Evolutionary conservation across 2,797 vertebrate genomes (phyloP), one percentile per base, ranked within the genome.

Genomic region (Telmatherina bonti): DNA sequence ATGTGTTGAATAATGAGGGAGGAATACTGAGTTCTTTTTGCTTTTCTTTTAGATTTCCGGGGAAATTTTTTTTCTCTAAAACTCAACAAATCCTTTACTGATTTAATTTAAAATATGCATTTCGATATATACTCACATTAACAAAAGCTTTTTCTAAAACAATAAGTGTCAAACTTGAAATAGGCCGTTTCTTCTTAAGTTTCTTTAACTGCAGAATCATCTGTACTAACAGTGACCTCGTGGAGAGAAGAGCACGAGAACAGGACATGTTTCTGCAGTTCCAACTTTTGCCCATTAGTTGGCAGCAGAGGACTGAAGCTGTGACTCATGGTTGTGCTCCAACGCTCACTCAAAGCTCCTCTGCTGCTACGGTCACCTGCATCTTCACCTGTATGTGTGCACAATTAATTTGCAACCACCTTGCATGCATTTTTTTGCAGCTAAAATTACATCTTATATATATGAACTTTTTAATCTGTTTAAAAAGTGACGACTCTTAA

Each of bases 291-390:
- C 67, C 85, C 92, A 90, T 69, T 89, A 89, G 92, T 93, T 83
- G 62, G 88, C 85, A 93, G 92, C 82, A 93, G 88, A 93, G 83
- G 88, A 90, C 91, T 88, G 47, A 85, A 78, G 41, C 74, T 85
- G 86, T 56, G 36, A n/a, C 5, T 47, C 47, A 45, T 10, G 10
- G 41, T 31, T 51, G 33, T 62, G 33, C 41, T 49, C 47, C 38
- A 27, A 10, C 1, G 35, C 62, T 78, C 57, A 43, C 36, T 54
- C 62, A 35, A 36, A 47, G 58, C 35, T 72, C 55, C 55, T 72
- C 38, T 75, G 49, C 73, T 62, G 61, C 58, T 29, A 27, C 41
- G n/a, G 12, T 24, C 12, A 16, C 66, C 66, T 81, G 70, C 43
- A 22, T 68, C 56, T 61, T 66, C 57, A 63, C 74, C 66, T 74